Conservation (phyloP, 1,140 invertebrate genomes). For the Atopsyche davidsoni region DNA sequence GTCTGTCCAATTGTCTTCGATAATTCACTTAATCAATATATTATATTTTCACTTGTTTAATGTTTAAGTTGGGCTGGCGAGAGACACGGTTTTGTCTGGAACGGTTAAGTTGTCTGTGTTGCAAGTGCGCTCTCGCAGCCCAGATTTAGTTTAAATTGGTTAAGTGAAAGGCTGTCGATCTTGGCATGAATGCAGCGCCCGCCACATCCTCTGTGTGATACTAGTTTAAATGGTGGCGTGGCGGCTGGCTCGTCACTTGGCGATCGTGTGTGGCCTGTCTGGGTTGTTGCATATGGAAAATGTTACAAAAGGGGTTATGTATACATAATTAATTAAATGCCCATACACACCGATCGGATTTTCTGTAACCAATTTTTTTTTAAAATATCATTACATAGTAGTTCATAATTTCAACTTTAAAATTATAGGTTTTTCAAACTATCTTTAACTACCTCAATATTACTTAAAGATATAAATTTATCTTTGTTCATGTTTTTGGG, state of each 20-base stretch:
- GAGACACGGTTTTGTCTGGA: too few species aligned
- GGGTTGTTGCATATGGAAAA: not conserved
- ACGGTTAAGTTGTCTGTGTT: too few species aligned
- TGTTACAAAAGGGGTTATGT: not conserved
- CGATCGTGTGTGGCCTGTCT: too few species aligned
- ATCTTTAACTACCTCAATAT: constrained; percentile 13
- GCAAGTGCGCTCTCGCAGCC: too few species aligned
- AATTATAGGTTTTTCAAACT: constrained; percentile 8
- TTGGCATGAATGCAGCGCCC: not conserved
- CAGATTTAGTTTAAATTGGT: constrained; percentile 2
- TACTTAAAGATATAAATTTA: constrained; percentile 12
- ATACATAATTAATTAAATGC: not conserved
- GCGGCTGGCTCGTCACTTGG: too few species aligned
- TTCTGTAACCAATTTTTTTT: constrained; percentile 7
- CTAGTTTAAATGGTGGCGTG: not conserved
- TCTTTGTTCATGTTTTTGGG: constrained; percentile 26
- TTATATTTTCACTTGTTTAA: too few species aligned
- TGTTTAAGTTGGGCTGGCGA: too few species aligned
- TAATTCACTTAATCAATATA: constrained; percentile 4
- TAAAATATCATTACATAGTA: constrained; percentile 2
- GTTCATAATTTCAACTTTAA: constrained; percentile 3
- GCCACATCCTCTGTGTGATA: not conserved
- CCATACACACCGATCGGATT: not conserved
- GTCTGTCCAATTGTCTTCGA: too few species aligned
- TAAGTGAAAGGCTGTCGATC: not conserved